Evolutionary conservation across 2,797 vertebrate genomes (phyloP).

Genomic region (Champsocephalus esox): DNA sequence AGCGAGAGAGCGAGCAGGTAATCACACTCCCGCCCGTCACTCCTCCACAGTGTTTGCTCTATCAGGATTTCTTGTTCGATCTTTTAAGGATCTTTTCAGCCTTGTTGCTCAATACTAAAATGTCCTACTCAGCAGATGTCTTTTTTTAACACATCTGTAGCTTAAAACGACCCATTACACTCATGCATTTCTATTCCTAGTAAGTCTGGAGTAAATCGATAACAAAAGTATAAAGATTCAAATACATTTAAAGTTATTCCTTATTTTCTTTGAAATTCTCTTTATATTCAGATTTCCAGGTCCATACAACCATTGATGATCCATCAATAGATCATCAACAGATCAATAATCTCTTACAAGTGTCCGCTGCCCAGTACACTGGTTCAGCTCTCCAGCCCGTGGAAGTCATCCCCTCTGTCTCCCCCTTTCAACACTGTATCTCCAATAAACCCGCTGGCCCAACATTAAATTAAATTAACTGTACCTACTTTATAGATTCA

Average conservation of each 20-base stretch:
- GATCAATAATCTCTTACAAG: too few species aligned
- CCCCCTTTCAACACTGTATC: too few species aligned
- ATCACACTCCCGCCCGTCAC: slow-evolving; percentile 55
- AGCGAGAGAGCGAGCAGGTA: slow-evolving; percentile 53
- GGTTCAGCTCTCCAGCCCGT: too few species aligned
- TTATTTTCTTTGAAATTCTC: background rate
- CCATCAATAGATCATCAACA: too few species aligned
- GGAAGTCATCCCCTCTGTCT: too few species aligned
- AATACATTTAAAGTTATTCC: background rate
- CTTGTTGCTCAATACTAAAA: slow-evolving; percentile 32
- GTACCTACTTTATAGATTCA: background rate
- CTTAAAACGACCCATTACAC: background rate
- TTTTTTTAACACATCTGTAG: too few species aligned
- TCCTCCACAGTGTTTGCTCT: slow-evolving; percentile 71
- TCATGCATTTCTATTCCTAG: slow-evolving; percentile 2
- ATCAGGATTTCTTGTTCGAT: slow-evolving; percentile 59
- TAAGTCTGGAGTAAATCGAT: background rate
- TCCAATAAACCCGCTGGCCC: too few species aligned
- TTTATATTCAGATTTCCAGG: too few species aligned
- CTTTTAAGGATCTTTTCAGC: slow-evolving; percentile 16
- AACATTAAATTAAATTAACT: background rate
- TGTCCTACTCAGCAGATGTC: background rate
- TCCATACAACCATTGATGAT: too few species aligned
- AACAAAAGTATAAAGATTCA: background rate
- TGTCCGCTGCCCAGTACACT: too few species aligned